Evolutionary conservation across 2,797 vertebrate species (phyloP).

Genomic region (Glossophaga mutica): DNA sequence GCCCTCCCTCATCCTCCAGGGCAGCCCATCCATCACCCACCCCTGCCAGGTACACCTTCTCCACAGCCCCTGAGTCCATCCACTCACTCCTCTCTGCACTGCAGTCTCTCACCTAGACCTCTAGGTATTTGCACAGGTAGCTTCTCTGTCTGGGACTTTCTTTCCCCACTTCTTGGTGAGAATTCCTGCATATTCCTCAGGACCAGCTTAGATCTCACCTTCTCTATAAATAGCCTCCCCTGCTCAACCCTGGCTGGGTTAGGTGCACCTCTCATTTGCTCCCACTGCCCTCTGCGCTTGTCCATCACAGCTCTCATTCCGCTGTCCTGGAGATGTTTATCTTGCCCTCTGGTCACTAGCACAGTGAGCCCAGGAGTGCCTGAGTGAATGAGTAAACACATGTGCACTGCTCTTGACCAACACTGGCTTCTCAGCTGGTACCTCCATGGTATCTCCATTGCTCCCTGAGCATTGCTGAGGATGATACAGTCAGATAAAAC

Average conservation of each 20-base stretch:
- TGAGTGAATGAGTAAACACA: background rate
- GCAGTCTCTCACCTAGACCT: background rate
- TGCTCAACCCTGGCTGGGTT: background rate
- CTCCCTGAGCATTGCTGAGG: background rate
- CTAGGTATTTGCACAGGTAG: background rate
- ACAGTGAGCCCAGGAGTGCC: background rate
- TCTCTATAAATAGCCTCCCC: background rate
- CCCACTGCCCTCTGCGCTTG: fast-evolving
- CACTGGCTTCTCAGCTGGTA: background rate
- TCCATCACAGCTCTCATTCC: background rate
- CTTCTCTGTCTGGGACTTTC: background rate
- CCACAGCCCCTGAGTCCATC: fast-evolving
- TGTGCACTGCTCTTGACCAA: fast-evolving
- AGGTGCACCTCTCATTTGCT: background rate
- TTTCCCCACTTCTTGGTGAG: background rate
- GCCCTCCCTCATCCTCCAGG: too few species aligned
- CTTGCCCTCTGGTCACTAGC: background rate
- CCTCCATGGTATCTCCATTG: background rate
- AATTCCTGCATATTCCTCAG: background rate
- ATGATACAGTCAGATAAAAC: background rate
- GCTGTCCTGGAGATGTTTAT: background rate
- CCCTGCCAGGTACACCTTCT: background rate
- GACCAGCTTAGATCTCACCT: background rate
- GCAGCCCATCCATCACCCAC: background rate
- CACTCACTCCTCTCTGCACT: too few species aligned